phyloP scores from a whole-genome alignment of 2,888 invertebrate genomes.

The Cerastoderma edule region DNA sequence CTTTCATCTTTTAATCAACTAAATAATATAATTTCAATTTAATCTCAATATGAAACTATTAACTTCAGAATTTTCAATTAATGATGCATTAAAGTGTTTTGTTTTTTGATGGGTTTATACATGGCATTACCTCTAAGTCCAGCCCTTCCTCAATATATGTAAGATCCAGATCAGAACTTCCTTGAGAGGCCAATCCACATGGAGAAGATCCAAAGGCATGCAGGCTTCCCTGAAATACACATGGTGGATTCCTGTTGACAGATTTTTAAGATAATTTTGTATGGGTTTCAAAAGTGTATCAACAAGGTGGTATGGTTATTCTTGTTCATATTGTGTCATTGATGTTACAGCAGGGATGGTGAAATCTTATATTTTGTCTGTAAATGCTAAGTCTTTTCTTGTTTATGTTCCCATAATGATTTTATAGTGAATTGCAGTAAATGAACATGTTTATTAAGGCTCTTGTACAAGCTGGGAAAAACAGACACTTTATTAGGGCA shows the following conservation, averaged over 20 bases:
- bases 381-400: neutral
- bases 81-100: neutral
- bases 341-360: neutral
- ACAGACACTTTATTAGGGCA: too few relatives aligned
- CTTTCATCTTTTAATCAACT: neutral
- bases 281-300: neutral
- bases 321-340: neutral
- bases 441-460: too few relatives aligned
- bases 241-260: too few relatives aligned
- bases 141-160: neutral
- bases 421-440: too few relatives aligned
- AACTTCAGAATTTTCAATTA: neutral
- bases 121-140: too few relatives aligned
- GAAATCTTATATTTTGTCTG: neutral
- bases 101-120: too few relatives aligned
- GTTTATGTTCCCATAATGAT: too few relatives aligned
- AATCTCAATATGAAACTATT: neutral
- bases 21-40: neutral
- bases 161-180: conserved; percentile 16
- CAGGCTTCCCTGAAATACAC: neutral
- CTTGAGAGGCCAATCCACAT: conserved; percentile 12
- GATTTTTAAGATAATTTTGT: too few relatives aligned
- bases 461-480: too few relatives aligned
- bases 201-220: conserved; percentile 8
- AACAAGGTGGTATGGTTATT: neutral